Evolutionary conservation across 1,140 invertebrate species (phyloP), one percentile per base, ranked within the genome.

Genomic region (Monochamus saltuarius): DNA sequence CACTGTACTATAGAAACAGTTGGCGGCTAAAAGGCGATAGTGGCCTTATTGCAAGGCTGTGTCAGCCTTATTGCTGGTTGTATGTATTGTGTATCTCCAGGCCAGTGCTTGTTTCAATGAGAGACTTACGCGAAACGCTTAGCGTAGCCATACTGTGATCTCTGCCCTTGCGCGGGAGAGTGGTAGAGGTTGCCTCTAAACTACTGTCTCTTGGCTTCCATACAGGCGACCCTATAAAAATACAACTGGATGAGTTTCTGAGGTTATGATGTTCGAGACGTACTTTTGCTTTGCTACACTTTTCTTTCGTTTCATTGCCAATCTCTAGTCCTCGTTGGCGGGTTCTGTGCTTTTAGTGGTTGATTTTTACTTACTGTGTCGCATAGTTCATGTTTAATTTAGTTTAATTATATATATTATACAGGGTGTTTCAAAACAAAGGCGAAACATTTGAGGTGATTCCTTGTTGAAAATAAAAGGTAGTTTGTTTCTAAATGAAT

Each of bases 161-260:
- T 66, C 71, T 73, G 64, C 72, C 71, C 66, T 76, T 75, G 65
- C 78, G 75, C 65, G 77, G 78, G 67, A 78, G 75, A 51, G 78
- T 79, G 65, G 75, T 76, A 59, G 75, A 75, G 66, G 74, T 68
- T 66, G 70, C 70, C 66, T 71, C 72, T 74, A 74, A 68, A 71
- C 71, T 75, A 74, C 70, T 84, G 80, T 91, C 89, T 81, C 90
- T 84, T 81, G 89, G 90, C 86, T 94, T 94, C 91, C 91, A 94
- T 78, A 94, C 87, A 75, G 91, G 91, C 75, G 91, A 93, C 78
- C 89, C 89, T 87, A 87, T 81, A 87, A 87, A 81, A 85, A 72
- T 63, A 67, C 52, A 52, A 56, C 59, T 59, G 19, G 35, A 59
- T 64, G 22, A 51, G 29, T 46, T 61, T 55, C 37, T 16, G 39